Conservation (phyloP, 2,888 invertebrate species). For the Dasysyrphus tricinctus region DNA sequence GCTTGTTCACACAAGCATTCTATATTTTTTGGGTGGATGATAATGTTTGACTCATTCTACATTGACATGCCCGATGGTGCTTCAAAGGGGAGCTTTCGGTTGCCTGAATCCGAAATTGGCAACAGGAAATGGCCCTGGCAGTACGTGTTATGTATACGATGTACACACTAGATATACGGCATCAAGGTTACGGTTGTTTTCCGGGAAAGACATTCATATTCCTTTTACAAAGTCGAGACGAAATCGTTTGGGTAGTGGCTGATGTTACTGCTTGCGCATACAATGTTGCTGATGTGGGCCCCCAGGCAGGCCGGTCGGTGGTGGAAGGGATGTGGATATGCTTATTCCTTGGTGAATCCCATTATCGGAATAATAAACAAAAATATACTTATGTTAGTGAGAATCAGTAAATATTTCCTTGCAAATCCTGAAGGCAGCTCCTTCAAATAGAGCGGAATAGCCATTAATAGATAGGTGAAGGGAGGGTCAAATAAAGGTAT, state of each 20-base stretch:
- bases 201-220: slow-evolving; percentile 69
- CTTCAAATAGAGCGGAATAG: slow-evolving; percentile 59
- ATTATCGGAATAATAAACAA: slow-evolving; percentile 74
- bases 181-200: slow-evolving; percentile 61
- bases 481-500: slow-evolving; percentile 44
- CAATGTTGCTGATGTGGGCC: slow-evolving; percentile 25
- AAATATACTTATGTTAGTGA: slow-evolving; percentile 72
- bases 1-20: slow-evolving; percentile 44
- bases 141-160: slow-evolving; percentile 64
- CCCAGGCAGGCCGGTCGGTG: slow-evolving; percentile 5
- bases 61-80: slow-evolving; percentile 49
- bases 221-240: slow-evolving; percentile 67
- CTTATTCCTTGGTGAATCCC: slow-evolving; percentile 67
- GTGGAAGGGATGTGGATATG: not conserved
- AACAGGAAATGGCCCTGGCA: slow-evolving; percentile 71
- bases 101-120: slow-evolving; percentile 68
- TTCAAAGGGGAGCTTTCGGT: slow-evolving; percentile 46
- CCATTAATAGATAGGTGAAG: slow-evolving; percentile 45
- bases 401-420: slow-evolving; percentile 71
- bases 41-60: slow-evolving; percentile 17
- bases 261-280: slow-evolving; percentile 26
- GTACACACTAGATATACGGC: slow-evolving; percentile 42
- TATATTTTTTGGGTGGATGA: not conserved
- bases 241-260: slow-evolving; percentile 63
- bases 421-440: slow-evolving; percentile 2